Percentiles rank a stretch among this genome's conserved stretches.
These are phyloP conservation scores for Xenopus borealis DNA, from an alignment of 2,113 vertebrate genomes.

Conservation along the genomic window DNA sequence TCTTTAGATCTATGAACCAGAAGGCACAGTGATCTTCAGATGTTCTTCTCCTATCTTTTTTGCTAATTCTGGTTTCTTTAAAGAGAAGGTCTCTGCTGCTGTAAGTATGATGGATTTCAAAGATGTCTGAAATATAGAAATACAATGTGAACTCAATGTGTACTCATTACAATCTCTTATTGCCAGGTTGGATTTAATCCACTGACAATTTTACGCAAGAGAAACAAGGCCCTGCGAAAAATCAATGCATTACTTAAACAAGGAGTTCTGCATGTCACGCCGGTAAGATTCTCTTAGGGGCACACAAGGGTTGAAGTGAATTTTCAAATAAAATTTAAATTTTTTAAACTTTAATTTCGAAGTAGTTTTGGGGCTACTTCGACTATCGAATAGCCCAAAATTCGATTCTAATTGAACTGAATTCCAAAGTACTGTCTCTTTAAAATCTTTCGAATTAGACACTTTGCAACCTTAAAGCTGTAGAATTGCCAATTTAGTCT, in stretches of 20 bases:
- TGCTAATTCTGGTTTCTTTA: constrained; percentile 86
- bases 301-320: too few relatives aligned
- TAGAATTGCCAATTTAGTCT: too few relatives aligned
- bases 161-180: neutral
- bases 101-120: constrained; percentile 64
- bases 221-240: constrained; percentile 87
- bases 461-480: too few relatives aligned
- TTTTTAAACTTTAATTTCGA: too few relatives aligned
- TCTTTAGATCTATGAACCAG: constrained; percentile 78
- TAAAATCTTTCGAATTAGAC: too few relatives aligned
- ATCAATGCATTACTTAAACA: constrained; percentile 80
- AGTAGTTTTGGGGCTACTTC: too few relatives aligned
- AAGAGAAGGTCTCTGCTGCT: constrained; percentile 77
- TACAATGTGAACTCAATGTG: neutral
- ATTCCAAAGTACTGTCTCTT: too few relatives aligned
- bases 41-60: constrained; percentile 92
- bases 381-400: too few relatives aligned
- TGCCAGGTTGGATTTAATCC: constrained; percentile 87
- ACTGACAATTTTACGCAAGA: constrained; percentile 80
- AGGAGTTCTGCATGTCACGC: constrained; percentile 74
- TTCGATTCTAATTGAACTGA: too few relatives aligned
- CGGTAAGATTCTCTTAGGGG: constrained; percentile 63
- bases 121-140: neutral
- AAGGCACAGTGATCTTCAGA: constrained; percentile 88
- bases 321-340: too few relatives aligned